Percentiles rank a stretch among this genome's conserved stretches.
These are phyloP conservation scores for Isurus oxyrinchus DNA, from an alignment of 2,113 vertebrate species.

Conservation along the genomic window DNA sequence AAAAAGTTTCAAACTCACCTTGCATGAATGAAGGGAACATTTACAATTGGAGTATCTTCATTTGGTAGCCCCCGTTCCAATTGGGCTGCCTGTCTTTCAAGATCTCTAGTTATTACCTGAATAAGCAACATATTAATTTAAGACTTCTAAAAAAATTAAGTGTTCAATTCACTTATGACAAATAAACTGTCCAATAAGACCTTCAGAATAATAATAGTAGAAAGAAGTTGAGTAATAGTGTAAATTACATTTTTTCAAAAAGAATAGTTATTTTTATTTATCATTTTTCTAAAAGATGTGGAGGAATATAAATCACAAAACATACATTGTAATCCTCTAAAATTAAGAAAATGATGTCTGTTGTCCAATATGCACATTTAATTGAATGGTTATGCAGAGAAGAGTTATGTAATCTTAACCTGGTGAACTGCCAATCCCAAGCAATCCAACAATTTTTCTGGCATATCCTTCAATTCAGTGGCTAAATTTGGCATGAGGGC, in stretches of 20 bases:
- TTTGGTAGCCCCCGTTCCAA: constrained; percentile 69
- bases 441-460: constrained; percentile 79
- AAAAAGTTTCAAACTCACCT: constrained; percentile 56
- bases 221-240: background rate
- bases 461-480: constrained; percentile 73
- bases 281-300: background rate
- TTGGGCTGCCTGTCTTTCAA: constrained; percentile 81
- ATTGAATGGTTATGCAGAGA: background rate
- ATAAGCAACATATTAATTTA: background rate
- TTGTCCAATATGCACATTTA: background rate
- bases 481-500: constrained; percentile 59
- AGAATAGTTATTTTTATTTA: background rate
- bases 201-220: background rate
- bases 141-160: background rate
- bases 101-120: constrained; percentile 84
- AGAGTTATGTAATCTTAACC: constrained; percentile 53
- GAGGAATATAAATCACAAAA: background rate
- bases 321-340: background rate
- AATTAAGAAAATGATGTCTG: background rate
- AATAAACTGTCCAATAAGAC: background rate
- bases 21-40: constrained; percentile 80
- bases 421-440: constrained; percentile 91
- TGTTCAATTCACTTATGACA: background rate
- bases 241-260: background rate
- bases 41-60: constrained; percentile 70